Conservation (phyloP, 2,888 invertebrate species). For the Molorchus minor region DNA sequence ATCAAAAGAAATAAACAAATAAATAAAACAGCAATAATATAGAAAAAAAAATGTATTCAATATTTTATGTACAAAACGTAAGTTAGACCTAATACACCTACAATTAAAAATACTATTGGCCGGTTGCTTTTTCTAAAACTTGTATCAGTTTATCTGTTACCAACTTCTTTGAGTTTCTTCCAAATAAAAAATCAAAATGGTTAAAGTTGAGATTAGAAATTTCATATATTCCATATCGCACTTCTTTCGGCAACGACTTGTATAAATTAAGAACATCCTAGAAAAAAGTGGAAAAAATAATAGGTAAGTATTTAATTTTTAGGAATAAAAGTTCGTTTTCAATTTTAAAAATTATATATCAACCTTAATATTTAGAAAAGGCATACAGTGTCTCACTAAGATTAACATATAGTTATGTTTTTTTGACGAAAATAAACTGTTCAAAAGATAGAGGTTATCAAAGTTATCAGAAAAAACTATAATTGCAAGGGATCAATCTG, state of each 20-base stretch:
- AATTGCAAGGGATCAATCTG: too few relatives aligned
- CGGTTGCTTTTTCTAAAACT: slow-evolving; percentile 46
- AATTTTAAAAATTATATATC: too few relatives aligned
- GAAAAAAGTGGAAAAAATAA: slow-evolving; percentile 42
- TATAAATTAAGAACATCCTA: slow-evolving; percentile 59
- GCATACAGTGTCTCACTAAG: too few relatives aligned
- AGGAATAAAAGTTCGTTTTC: too few relatives aligned
- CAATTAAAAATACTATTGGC: slow-evolving; percentile 7
- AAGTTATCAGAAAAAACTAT: too few relatives aligned
- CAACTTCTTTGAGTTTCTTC: slow-evolving; percentile 53
- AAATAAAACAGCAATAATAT: not conserved
- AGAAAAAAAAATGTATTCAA: not conserved
- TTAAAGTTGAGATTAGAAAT: slow-evolving; percentile 57
- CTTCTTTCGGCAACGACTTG: slow-evolving; percentile 51
- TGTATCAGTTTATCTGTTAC: slow-evolving; percentile 53
- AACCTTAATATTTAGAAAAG: too few relatives aligned
- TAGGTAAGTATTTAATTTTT: too few relatives aligned
- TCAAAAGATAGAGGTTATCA: too few relatives aligned
- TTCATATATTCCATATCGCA: slow-evolving; percentile 54
- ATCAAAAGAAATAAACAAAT: not conserved
- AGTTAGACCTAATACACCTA: too few relatives aligned
- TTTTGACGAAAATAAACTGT: too few relatives aligned
- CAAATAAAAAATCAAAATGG: slow-evolving; percentile 60
- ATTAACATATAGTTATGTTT: too few relatives aligned
- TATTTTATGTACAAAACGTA: not conserved